phyloP scores from a whole-genome alignment of 1,140 invertebrate genomes.

The Samia ricini region DNA sequence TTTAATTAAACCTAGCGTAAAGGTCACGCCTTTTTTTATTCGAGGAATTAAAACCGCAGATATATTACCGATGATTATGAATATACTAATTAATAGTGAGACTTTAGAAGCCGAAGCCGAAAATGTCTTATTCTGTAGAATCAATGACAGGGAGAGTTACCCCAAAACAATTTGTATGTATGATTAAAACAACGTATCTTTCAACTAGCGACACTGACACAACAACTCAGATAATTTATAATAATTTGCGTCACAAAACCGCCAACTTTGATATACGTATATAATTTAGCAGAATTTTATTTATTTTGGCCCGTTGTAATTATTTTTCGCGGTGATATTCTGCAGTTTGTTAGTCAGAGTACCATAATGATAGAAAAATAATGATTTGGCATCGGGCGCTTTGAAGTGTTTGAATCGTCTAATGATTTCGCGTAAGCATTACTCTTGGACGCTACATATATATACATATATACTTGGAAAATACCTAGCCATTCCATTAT shows the following conservation, averaged over 20 bases:
- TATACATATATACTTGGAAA: no score
- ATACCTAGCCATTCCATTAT: no score
- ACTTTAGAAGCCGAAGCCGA: no score
- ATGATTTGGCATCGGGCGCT: background rate
- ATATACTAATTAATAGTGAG: no score
- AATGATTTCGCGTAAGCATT: no score
- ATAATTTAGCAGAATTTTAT: slow-evolving; percentile 1
- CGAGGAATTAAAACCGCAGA: no score
- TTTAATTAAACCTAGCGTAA: no score
- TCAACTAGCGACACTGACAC: no score
- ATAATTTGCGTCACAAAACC: slow-evolving; percentile 16
- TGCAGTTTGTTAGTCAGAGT: background rate
- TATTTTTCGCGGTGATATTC: background rate
- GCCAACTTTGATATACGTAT: background rate
- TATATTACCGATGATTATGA: no score
- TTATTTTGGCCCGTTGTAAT: slow-evolving; percentile 5
- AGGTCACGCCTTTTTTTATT: no score
- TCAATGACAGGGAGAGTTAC: background rate
- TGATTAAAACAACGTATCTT: slow-evolving; percentile 6
- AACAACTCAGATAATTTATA: slow-evolving; percentile 11
- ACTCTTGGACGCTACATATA: no score
- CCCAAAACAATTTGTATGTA: slow-evolving; percentile 5
- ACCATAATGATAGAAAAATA: background rate
- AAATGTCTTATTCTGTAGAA: background rate
- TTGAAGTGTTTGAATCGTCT: background rate